phyloP scores from a whole-genome alignment of 2,113 vertebrate genomes.

The Redunca redunca region DNA sequence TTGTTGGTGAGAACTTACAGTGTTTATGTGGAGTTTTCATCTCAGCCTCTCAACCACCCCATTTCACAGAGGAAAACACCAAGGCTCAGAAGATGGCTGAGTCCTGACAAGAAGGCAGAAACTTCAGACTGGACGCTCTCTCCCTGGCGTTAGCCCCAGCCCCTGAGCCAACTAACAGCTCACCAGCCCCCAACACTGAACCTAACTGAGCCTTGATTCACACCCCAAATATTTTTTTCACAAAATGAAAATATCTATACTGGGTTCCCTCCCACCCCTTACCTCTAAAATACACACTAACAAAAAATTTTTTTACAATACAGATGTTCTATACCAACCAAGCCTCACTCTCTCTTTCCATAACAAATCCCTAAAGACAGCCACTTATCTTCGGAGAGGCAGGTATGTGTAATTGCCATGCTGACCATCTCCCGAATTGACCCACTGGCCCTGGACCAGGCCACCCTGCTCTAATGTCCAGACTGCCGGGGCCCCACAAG shows the following conservation, averaged over 20 bases:
- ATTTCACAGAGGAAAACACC: background rate
- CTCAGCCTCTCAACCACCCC: too few relatives aligned
- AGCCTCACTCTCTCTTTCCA: background rate
- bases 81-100: background rate
- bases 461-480: background rate
- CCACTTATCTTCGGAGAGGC: background rate
- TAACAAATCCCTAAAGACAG: background rate
- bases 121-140: background rate
- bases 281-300: background rate
- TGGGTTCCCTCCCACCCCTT: background rate
- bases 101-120: background rate
- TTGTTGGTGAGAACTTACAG: too few relatives aligned
- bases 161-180: background rate
- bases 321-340: background rate
- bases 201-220: background rate
- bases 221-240: background rate
- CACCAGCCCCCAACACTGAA: background rate
- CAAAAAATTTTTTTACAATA: background rate
- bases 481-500: background rate
- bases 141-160: fast-evolving
- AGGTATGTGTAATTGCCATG: background rate
- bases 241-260: background rate
- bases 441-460: background rate
- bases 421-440: background rate
- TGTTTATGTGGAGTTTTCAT: background rate